Base-by-base conservation (phyloP, 2,888 invertebrate species). In the Phlogophora meticulosa region DNA sequence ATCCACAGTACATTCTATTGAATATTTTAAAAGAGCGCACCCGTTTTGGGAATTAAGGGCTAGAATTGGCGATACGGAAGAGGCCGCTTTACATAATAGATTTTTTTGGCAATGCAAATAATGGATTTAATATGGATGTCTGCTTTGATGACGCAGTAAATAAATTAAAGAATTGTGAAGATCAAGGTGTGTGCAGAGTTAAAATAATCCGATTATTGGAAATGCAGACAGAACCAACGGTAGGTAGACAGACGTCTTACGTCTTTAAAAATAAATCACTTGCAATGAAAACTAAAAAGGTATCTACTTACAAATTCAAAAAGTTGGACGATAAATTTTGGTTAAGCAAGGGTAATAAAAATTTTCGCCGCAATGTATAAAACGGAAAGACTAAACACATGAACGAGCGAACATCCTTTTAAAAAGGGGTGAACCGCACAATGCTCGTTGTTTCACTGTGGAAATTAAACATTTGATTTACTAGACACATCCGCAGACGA, bases 381-480 rank as follows among this genome's bases (percentile, higher is more conserved):
- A 80, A 78, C 72, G 77, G 76, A 80, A 77, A 74, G 72, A 79
- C 75, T 71, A 74, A 78, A 79, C 75, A 80, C 75, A 74, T 72
- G 68, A 71, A 80, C 77, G 60, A 72, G 51, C 72, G 70, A 71
- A 73, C 76, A 81, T 80, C 87, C 86, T 85, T 88, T 85, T 81
- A 80, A 84, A 86, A 87, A 78, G 76, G 85, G 88, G 86, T 87
- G 86, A 83, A 80, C 76, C 82, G 75, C 80, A 92, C 90, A 92
- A 89, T 85, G 88, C 87, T 81, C 85, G 86, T 91, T 90, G 90
- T 92, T 89, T 88, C 88, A 86, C 86, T 76, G 88, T 91, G 89
- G 89, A 91, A 92, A 92, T 92, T 93, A 92, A 93, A 92, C 91
- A 92, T 93, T 93, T 92, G 92, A 91, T 91, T 92, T 91, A 92